Evolutionary conservation across 2,888 invertebrate genomes (phyloP).

Genomic region (Coecobrya sp.): DNA sequence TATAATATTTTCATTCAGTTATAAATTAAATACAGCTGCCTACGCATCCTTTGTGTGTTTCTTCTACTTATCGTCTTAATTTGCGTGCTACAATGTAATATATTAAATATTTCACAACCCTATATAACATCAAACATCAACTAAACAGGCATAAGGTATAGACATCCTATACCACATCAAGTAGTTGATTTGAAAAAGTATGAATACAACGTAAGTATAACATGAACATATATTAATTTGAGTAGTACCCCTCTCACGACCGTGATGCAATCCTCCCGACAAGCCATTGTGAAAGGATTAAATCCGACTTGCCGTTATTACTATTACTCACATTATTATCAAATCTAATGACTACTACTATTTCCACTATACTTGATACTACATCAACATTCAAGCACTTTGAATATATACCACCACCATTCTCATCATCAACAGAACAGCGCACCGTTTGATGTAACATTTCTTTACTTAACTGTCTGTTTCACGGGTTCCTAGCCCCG

Average conservation of each 20-base stretch:
- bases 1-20: not conserved
- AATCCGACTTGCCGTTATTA: constrained; percentile 74
- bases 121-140: not conserved
- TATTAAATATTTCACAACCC: not conserved
- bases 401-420: not conserved
- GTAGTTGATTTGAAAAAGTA: not conserved
- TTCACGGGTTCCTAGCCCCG: not conserved
- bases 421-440: not conserved
- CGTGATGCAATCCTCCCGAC: constrained; percentile 75
- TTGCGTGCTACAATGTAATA: constrained; percentile 13
- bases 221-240: not conserved
- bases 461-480: constrained; percentile 74
- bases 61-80: constrained; percentile 55
- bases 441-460: constrained; percentile 61
- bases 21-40: constrained; percentile 19
- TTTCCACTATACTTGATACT: not conserved
- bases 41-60: not conserved
- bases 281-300: constrained; percentile 79
- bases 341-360: constrained; percentile 53
- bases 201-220: not conserved
- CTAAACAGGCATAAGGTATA: too few relatives aligned
- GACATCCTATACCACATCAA: too few relatives aligned
- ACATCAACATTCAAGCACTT: not conserved
- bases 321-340: constrained; percentile 68
- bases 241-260: constrained; percentile 27